Percentiles rank a stretch among this genome's conserved stretches.
These are phyloP conservation scores for Torymus texanus DNA, from an alignment of 2,888 invertebrate species.

Conservation along the genomic window DNA sequence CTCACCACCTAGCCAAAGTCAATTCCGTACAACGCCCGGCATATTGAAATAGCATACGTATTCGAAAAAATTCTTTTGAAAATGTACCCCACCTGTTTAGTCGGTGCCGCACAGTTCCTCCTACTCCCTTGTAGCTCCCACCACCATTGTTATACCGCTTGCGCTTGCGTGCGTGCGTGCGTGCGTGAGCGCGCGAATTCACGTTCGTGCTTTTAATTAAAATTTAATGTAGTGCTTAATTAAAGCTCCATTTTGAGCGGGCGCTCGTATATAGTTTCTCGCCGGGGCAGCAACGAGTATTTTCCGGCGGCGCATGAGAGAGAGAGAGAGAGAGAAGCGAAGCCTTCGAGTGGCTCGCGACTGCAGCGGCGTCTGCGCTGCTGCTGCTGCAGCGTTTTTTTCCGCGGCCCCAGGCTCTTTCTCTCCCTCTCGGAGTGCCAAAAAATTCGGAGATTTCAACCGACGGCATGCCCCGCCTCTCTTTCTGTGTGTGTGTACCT, in stretches of 20 bases:
- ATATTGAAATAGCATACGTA: conserved; percentile 50
- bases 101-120: not conserved
- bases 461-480: conserved; percentile 61
- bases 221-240: conserved; percentile 59
- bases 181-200: conserved; percentile 51
- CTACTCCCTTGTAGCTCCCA: conserved; percentile 16
- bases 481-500: not conserved
- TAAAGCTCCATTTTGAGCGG: conserved; percentile 63
- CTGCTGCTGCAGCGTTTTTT: not conserved
- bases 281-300: conserved; percentile 40
- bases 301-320: conserved; percentile 17
- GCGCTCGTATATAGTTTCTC: conserved; percentile 54
- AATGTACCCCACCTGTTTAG: conserved; percentile 45
- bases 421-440: conserved; percentile 20
- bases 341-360: conserved; percentile 46
- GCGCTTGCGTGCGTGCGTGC: conserved; percentile 51
- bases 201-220: conserved; percentile 57
- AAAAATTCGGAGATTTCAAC: conserved; percentile 71
- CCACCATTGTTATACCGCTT: conserved; percentile 52
- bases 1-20: no score
- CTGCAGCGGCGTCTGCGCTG: not conserved
- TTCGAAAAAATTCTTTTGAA: conserved; percentile 56
- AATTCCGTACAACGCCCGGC: not conserved
- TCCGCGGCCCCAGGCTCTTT: not conserved
- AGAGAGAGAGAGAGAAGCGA: not conserved